Evolutionary conservation across 2,797 vertebrate species (phyloP).

Genomic region (Coranthus polyacanthus): DNA sequence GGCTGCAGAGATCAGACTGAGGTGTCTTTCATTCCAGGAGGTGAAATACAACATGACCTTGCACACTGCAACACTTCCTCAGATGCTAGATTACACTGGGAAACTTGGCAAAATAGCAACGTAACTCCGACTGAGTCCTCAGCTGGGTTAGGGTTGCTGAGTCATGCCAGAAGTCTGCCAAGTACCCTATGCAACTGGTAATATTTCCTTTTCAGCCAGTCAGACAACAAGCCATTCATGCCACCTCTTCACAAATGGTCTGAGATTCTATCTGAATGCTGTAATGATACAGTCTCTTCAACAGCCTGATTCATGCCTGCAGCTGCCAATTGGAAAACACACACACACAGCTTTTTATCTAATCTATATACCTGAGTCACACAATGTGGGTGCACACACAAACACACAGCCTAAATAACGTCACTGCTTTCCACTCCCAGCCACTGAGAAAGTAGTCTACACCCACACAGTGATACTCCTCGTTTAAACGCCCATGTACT

Average conservation of each 20-base stretch:
- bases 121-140: conserved; percentile 20
- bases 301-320: conserved; percentile 61
- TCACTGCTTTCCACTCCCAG: conserved; percentile 68
- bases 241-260: conserved; percentile 38
- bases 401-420: conserved; percentile 60
- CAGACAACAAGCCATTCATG: conserved; percentile 32
- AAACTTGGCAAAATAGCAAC: conserved; percentile 21
- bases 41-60: conserved; percentile 42
- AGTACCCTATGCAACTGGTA: conserved; percentile 38
- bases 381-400: conserved; percentile 60
- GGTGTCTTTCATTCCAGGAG: conserved; percentile 64
- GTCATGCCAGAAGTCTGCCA: conserved; percentile 42
- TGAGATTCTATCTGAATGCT: conserved; percentile 55
- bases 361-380: conserved; percentile 77
- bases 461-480: conserved; percentile 28
- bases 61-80: conserved; percentile 31
- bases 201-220: conserved; percentile 27
- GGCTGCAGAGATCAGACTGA: conserved; percentile 58
- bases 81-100: conserved; percentile 33
- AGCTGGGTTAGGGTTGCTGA: conserved; percentile 39
- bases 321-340: conserved; percentile 50
- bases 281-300: conserved; percentile 61
- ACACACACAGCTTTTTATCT: conserved; percentile 60
- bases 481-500: conserved; percentile 24
- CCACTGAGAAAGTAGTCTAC: conserved; percentile 39